Percentiles rank a stretch among this genome's conserved stretches.
phyloP scores from a whole-genome alignment of 2,113 vertebrate genomes.

The Brachypodius melanocephalos region DNA sequence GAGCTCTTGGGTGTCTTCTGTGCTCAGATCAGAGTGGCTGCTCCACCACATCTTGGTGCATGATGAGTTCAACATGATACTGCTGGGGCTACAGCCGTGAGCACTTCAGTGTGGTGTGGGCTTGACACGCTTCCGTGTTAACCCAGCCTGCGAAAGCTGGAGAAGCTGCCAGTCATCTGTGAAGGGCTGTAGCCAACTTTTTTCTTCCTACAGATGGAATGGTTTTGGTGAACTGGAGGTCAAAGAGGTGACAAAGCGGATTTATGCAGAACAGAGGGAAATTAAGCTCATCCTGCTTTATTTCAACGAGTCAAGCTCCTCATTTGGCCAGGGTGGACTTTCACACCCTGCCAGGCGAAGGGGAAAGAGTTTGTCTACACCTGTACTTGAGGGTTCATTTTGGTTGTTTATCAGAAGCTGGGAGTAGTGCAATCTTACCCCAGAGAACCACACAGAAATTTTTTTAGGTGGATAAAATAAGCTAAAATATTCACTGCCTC shows the following conservation, averaged over 20 bases:
- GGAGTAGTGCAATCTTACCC: neutral
- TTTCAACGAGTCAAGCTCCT: neutral
- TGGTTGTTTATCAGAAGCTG: neutral
- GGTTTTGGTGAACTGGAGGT: neutral
- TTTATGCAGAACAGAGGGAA: neutral
- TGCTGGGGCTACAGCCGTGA: fast-evolving
- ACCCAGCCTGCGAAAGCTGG: neutral
- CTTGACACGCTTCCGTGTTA: neutral
- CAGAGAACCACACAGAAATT: neutral
- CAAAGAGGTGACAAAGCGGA: neutral
- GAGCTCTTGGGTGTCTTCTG: neutral
- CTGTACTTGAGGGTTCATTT: neutral
- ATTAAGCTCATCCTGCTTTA: neutral
- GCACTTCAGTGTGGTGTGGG: neutral
- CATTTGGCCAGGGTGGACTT: neutral
- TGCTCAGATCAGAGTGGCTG: neutral
- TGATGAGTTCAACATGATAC: neutral
- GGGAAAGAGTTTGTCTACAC: neutral
- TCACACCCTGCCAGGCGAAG: neutral
- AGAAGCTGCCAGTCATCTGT: neutral
- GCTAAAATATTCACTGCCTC: neutral
- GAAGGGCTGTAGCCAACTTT: neutral
- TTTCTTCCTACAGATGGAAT: neutral
- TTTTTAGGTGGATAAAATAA: neutral
- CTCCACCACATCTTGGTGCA: neutral